phyloP scores from a whole-genome alignment of 2,113 vertebrate genomes.

The Solea solea region DNA sequence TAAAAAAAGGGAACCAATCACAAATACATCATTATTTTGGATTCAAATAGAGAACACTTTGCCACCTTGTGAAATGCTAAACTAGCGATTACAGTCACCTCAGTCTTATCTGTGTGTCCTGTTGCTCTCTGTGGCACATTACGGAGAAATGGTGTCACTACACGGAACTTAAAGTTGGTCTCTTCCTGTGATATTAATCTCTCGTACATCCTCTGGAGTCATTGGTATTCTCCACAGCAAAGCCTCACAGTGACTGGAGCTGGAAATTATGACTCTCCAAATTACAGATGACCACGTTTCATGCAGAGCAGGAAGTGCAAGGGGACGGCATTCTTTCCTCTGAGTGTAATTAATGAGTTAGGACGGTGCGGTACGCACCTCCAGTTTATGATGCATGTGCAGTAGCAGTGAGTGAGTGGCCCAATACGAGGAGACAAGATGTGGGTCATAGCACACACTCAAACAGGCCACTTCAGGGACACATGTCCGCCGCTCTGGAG shows the following conservation, averaged over 20 bases:
- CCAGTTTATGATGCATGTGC: constrained; percentile 49
- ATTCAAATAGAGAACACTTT: too few relatives aligned
- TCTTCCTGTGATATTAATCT: neutral
- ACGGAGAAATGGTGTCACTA: neutral
- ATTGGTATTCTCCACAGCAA: neutral
- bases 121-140: constrained; percentile 3
- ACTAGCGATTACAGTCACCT: neutral
- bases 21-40: too few relatives aligned
- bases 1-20: too few relatives aligned
- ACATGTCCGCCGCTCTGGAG: constrained; percentile 60
- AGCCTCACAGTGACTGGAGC: neutral
- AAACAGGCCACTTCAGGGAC: constrained; percentile 68
- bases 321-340: constrained; percentile 22
- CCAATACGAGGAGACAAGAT: constrained; percentile 62
- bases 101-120: constrained; percentile 10
- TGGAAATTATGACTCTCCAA: neutral
- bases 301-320: constrained; percentile 1
- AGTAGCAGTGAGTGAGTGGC: constrained; percentile 43
- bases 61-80: too few relatives aligned
- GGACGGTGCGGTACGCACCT: constrained; percentile 36
- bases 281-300: constrained; percentile 6
- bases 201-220: neutral
- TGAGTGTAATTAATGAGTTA: constrained; percentile 50
- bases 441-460: constrained; percentile 71
- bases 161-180: neutral